Evolutionary conservation across 2,113 vertebrate genomes (phyloP).

Genomic region (Aphelocoma coerulescens): DNA sequence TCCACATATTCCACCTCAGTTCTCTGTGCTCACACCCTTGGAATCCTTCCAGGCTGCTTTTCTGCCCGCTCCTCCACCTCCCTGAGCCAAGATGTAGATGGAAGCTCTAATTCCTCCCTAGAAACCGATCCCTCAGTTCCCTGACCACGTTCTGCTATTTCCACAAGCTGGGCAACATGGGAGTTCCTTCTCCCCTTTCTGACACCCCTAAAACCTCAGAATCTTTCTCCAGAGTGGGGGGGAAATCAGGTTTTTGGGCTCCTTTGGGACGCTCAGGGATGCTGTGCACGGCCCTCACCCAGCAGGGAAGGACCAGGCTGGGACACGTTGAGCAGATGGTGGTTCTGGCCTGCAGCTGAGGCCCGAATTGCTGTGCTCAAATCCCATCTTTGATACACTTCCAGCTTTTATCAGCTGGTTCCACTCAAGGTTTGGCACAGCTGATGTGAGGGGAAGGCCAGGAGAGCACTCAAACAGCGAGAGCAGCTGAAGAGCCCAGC

Average conservation of each 20-base stretch:
- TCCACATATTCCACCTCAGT: not conserved
- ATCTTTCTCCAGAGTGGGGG: not conserved
- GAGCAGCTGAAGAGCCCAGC: not conserved
- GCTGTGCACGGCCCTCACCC: not conserved
- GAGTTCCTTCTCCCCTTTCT: not conserved
- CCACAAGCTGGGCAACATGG: not conserved
- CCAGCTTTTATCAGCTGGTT: conserved; percentile 59
- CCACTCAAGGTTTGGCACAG: conserved; percentile 53
- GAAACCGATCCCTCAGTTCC: not conserved
- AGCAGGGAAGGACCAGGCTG: not conserved
- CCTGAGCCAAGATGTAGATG: not conserved
- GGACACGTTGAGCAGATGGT: not conserved
- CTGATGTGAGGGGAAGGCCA: not conserved
- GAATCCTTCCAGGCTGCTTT: not conserved
- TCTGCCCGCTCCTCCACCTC: not conserved
- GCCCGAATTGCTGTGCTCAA: not conserved
- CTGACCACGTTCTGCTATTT: not conserved
- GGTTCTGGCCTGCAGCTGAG: not conserved
- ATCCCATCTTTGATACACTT: conserved; percentile 24
- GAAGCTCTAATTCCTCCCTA: not conserved
- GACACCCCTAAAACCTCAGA: not conserved
- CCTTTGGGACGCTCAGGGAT: not conserved
- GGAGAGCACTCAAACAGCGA: not conserved
- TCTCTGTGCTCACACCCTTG: not conserved
- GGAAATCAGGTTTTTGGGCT: not conserved